Conservation (phyloP, 2,888 invertebrate genomes). For the Archaeoteleia sp. region DNA sequence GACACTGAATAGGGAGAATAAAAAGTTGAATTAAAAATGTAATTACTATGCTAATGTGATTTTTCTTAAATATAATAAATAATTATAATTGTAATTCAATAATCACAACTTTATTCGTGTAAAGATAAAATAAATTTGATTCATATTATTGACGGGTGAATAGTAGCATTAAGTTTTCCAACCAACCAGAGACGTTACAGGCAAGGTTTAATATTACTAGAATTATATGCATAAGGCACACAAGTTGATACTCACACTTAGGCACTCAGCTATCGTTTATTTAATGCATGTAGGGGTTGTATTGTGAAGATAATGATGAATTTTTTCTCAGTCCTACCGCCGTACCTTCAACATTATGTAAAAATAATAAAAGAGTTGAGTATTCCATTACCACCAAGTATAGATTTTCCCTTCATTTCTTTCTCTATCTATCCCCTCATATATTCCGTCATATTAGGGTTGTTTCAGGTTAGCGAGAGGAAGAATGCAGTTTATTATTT, state of each 20-base stretch:
- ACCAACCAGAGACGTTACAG: no score
- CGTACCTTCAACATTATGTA: constrained; percentile 44
- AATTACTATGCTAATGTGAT: no score
- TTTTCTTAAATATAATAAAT: no score
- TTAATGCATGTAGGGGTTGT: constrained; percentile 38
- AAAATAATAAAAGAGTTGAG: constrained; percentile 49
- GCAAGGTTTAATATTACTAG: constrained; percentile 21
- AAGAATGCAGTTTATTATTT: constrained; percentile 29
- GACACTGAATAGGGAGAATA: no score
- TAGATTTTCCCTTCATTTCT: constrained; percentile 35
- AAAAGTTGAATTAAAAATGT: no score
- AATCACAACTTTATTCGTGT: no score
- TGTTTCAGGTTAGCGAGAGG: constrained; percentile 31
- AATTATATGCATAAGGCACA: constrained; percentile 32
- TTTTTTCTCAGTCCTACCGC: constrained; percentile 40
- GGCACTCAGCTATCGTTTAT: constrained; percentile 40
- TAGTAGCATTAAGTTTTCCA: no score
- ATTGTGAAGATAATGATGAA: constrained; percentile 46
- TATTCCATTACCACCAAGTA: constrained; percentile 48
- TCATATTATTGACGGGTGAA: no score
- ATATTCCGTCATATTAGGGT: constrained; percentile 37
- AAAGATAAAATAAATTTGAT: no score
- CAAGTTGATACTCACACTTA: constrained; percentile 38
- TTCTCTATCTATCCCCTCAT: constrained; percentile 21
- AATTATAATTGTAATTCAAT: no score